phyloP scores from a whole-genome alignment of 2,888 invertebrate species.

The Lymantria dispar region DNA sequence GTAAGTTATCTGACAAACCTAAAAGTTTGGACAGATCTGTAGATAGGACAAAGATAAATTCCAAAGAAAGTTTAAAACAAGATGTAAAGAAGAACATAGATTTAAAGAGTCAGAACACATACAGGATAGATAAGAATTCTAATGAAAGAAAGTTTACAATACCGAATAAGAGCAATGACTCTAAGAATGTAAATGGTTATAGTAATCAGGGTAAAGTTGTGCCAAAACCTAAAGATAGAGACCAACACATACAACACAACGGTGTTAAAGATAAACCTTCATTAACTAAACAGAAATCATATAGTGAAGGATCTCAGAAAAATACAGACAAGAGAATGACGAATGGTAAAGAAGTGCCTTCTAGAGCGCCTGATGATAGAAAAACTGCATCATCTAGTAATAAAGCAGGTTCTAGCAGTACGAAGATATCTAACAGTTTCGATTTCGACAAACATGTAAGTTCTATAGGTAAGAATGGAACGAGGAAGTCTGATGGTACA shows the following conservation, averaged over 20 bases:
- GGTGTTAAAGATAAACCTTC: conserved; percentile 47
- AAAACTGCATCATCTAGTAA: conserved; percentile 26
- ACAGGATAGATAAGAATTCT: conserved; percentile 74
- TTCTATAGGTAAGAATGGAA: conserved; percentile 46
- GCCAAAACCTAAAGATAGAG: conserved; percentile 61
- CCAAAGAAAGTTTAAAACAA: conserved; percentile 45
- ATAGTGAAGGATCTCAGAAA: conserved; percentile 41
- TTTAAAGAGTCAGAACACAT: conserved; percentile 73
- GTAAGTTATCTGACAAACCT: conserved; percentile 39
- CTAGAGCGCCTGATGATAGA: conserved; percentile 55
- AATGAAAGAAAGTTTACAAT: conserved; percentile 53
- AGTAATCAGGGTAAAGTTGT: conserved; percentile 27
- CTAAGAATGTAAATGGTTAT: conserved; percentile 55
- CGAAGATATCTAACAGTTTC: conserved; percentile 53
- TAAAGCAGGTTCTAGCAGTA: conserved; percentile 57
- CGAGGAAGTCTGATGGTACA: conserved; percentile 40
- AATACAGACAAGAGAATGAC: conserved; percentile 42
- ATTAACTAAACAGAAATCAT: conserved; percentile 42
- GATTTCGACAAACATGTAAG: conserved; percentile 75
- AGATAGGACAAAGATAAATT: conserved; percentile 53
- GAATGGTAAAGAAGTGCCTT: conserved; percentile 36
- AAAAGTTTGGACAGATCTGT: conserved; percentile 44
- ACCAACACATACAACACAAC: conserved; percentile 39
- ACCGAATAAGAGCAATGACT: conserved; percentile 48
- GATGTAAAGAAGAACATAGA: conserved; percentile 66